Conservation (phyloP, 1,140 invertebrate species). For the Antheraea pernyi region DNA sequence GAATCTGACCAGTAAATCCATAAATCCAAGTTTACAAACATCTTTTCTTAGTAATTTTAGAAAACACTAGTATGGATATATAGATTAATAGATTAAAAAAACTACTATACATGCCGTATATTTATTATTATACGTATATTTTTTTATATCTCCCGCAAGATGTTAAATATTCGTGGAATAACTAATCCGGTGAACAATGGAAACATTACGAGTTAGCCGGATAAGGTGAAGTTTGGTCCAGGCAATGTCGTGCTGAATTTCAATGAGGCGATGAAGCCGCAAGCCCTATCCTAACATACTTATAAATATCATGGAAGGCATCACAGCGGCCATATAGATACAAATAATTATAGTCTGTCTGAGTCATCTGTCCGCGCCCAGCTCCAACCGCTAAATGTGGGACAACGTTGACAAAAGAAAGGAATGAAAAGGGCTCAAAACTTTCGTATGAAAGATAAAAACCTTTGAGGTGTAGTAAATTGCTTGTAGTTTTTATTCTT, state of each 20-base stretch:
- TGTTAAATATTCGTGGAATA: conserved; percentile 35
- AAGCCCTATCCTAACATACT: conserved; percentile 13
- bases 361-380: background rate
- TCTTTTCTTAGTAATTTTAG: too few species aligned
- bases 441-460: too few species aligned
- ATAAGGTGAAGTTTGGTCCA: conserved; percentile 66
- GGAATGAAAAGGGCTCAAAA: too few species aligned
- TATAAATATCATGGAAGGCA: conserved; percentile 17
- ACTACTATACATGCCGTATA: background rate
- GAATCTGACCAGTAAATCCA: too few species aligned
- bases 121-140: background rate
- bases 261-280: conserved; percentile 49
- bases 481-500: too few species aligned
- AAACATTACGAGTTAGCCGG: conserved; percentile 65
- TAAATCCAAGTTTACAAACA: too few species aligned
- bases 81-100: too few species aligned
- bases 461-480: too few species aligned
- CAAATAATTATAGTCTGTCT: background rate
- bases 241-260: conserved; percentile 58
- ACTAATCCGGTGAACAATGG: conserved; percentile 64
- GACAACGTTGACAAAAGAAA: background rate
- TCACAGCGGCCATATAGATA: background rate
- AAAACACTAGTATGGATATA: too few species aligned
- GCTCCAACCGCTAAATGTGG: background rate
- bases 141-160: background rate